These are phyloP conservation scores for Macaca fascicularis DNA, from an alignment of 2,113 vertebrate species.

Conservation along the genomic window T2T-MFA8v1.1 NC_088388.1:1890001-1890500, in stretches of 20 bases:
- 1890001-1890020: background rate
- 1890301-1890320: slow-evolving; percentile 78
- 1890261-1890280: background rate
- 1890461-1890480: background rate
- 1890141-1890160: slow-evolving; percentile 70
- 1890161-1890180: slow-evolving; percentile 62
- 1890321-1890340: slow-evolving; percentile 39
- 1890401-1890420: background rate
- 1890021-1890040: background rate
- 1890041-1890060: slow-evolving; percentile 4
- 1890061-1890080: slow-evolving; percentile 39
- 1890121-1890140: slow-evolving; percentile 52
- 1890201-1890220: no score
- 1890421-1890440: background rate
- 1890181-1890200: background rate
- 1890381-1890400: background rate
- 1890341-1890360: slow-evolving; percentile 66
- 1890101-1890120: slow-evolving; percentile 68
- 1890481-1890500: background rate
- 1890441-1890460: accelerated
- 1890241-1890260: no score
- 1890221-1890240: no score
- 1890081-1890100: slow-evolving; percentile 48
- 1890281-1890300: slow-evolving; percentile 77
- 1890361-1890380: slow-evolving; percentile 65